Percentiles rank a stretch among this genome's conserved stretches.
Conservation (phyloP, 1,140 invertebrate species). For the Physella acuta region DNA sequence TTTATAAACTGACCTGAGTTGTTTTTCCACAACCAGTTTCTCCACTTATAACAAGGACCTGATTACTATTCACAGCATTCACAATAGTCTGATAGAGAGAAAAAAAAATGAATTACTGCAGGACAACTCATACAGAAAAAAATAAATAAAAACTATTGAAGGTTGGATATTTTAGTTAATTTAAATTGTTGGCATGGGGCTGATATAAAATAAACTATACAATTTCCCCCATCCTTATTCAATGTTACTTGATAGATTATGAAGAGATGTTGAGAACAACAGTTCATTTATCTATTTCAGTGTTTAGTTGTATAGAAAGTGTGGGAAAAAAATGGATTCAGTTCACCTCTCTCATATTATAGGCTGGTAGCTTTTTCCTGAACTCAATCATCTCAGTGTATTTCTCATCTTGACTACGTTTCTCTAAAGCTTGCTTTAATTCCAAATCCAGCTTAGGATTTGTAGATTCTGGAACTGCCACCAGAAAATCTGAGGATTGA, state of each 20-base stretch:
- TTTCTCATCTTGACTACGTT: too few relatives aligned
- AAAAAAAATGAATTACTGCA: not conserved
- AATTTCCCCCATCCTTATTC: not conserved
- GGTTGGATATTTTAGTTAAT: not conserved
- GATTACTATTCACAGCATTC: slow-evolving; percentile 39
- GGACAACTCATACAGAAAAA: not conserved
- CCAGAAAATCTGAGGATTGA: too few relatives aligned
- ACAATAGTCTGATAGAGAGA: slow-evolving; percentile 48
- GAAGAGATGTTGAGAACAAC: not conserved
- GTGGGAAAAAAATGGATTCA: not conserved
- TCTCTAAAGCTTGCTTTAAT: too few relatives aligned
- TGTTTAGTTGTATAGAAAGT: not conserved
- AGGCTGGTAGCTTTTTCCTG: slow-evolving; percentile 47
- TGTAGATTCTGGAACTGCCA: too few relatives aligned
- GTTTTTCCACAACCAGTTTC: slow-evolving; percentile 61
- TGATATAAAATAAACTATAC: not conserved
- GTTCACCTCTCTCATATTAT: slow-evolving; percentile 44
- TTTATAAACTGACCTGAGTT: slow-evolving; percentile 50
- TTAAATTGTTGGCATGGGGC: not conserved
- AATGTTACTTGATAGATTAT: not conserved
- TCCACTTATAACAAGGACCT: slow-evolving; percentile 57
- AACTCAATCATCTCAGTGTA: slow-evolving; percentile 51
- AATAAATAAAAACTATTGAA: not conserved
- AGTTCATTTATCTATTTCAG: too few relatives aligned
- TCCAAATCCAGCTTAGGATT: too few relatives aligned